Conservation (phyloP, 2,888 invertebrate species). For the Patella ulyssiponensis region DNA sequence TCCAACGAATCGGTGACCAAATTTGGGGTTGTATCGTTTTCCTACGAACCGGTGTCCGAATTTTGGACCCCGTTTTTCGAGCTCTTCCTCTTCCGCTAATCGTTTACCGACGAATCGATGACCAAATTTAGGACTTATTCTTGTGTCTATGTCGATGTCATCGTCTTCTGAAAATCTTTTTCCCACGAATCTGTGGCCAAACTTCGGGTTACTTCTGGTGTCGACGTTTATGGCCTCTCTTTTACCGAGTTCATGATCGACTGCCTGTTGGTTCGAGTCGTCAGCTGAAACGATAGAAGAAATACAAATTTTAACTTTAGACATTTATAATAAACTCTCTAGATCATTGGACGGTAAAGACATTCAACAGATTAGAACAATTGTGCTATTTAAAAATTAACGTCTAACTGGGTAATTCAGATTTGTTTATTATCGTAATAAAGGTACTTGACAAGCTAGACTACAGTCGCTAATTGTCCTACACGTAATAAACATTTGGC, state of each 20-base stretch:
- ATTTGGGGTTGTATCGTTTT: conserved; percentile 1
- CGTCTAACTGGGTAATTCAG: too few relatives aligned
- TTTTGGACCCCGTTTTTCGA: background rate
- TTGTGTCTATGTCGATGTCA: background rate
- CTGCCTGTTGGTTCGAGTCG: background rate
- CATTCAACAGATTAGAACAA: too few relatives aligned
- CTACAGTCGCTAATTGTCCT: too few relatives aligned
- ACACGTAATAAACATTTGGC: too few relatives aligned
- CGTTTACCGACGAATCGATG: background rate
- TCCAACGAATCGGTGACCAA: background rate
- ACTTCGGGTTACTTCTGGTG: background rate
- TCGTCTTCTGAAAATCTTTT: background rate
- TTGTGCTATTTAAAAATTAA: too few relatives aligned
- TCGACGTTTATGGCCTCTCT: background rate
- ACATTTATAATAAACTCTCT: too few relatives aligned
- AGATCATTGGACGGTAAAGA: too few relatives aligned
- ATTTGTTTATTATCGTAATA: too few relatives aligned
- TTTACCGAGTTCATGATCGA: background rate
- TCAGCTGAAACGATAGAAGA: background rate
- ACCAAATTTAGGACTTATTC: background rate
- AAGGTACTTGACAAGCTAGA: too few relatives aligned
- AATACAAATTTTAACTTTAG: too few relatives aligned
- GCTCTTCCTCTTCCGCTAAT: background rate
- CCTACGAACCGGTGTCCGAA: background rate
- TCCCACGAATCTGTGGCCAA: background rate